Percentiles rank a stretch among this genome's conserved stretches.
phyloP scores from a whole-genome alignment of 37 sponge, comb jelly and placozoan genomes.

The Amphimedon queenslandica region DNA sequence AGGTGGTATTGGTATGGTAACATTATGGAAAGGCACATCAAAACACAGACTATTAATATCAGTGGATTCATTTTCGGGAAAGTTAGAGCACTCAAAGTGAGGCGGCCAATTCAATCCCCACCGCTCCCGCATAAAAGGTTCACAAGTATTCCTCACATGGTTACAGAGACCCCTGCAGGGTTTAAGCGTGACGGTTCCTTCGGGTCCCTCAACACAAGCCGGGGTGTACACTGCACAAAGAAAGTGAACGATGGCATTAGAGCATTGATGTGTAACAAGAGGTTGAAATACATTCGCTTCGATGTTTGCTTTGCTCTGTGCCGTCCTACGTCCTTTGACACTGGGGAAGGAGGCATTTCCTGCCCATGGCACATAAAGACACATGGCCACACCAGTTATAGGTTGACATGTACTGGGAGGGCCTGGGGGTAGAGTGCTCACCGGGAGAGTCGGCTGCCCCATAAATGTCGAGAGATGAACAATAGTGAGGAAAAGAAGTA shows the following conservation, averaged over 20 bases:
- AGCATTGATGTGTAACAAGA: conserved; percentile 34
- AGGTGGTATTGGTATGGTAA: neutral
- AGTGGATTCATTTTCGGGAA: conserved; percentile 7
- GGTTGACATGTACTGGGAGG: conserved; percentile 16
- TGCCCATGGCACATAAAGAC: conserved; percentile 13
- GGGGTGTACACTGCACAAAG: conserved; percentile 75
- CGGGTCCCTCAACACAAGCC: conserved; percentile 11
- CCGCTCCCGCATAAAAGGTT: neutral
- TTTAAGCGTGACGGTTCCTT: neutral
- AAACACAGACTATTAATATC: neutral
- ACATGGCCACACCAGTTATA: conserved; percentile 17
- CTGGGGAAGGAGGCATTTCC: conserved; percentile 53
- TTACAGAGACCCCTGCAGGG: conserved; percentile 62
- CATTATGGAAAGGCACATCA: neutral
- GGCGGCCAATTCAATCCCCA: conserved; percentile 49
- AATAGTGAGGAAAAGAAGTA: too few species aligned
- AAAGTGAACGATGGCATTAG: conserved; percentile 65
- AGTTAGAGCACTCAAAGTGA: conserved; percentile 49
- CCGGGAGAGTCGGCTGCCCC: too few species aligned
- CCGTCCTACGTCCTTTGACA: conserved; percentile 16
- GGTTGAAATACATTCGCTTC: conserved; percentile 41
- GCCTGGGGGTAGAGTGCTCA: conserved; percentile 1
- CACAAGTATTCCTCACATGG: conserved; percentile 51
- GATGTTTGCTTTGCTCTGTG: conserved; percentile 18
- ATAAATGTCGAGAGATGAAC: too few species aligned